Conservation (phyloP, 2,113 vertebrate genomes). For the Pelusios castaneus region DNA sequence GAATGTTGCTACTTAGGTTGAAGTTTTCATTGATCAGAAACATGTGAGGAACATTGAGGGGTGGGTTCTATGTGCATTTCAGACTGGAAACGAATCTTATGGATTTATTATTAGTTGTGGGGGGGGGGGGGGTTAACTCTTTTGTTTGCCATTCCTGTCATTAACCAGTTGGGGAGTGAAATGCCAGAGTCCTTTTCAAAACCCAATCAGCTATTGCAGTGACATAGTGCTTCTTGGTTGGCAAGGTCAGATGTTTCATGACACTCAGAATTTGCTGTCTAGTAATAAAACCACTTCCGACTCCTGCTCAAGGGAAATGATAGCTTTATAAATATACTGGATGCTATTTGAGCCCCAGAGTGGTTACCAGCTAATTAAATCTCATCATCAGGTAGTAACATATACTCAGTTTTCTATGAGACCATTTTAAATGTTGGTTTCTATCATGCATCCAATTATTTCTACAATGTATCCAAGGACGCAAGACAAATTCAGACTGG, state of each 20-base stretch:
- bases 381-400: neutral
- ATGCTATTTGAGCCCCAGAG: neutral
- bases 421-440: neutral
- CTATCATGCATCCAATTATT: neutral
- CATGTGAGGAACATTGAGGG: neutral
- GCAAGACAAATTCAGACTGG: neutral
- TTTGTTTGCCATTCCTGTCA: neutral
- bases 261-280: neutral
- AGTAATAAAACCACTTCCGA: neutral
- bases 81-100: neutral
- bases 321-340: neutral
- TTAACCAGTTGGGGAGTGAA: neutral
- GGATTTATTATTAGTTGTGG: neutral
- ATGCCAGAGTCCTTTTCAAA: neutral
- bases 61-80: neutral
- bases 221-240: neutral
- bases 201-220: neutral
- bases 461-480: neutral
- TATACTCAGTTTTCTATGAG: neutral
- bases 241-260: neutral
- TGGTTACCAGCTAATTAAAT: neutral
- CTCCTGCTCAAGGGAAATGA: neutral
- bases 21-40: neutral
- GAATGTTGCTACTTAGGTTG: neutral
- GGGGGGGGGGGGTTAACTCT: neutral